phyloP scores from a whole-genome alignment of 2,888 invertebrate genomes.

The Cheiracanthium punctorium region DNA sequence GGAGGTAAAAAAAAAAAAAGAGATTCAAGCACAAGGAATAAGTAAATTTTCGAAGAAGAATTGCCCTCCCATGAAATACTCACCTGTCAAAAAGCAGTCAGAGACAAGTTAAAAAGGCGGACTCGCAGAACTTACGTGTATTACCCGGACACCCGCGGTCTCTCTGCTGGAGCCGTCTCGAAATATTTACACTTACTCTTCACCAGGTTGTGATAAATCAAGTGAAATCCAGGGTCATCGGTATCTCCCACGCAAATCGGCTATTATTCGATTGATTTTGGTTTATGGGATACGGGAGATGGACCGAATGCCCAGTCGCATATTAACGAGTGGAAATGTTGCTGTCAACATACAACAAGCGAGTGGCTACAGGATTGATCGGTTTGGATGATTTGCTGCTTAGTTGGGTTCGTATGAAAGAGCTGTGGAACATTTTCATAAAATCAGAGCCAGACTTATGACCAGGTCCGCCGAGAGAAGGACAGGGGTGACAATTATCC shows the following conservation, averaged over 20 bases:
- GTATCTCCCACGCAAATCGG: conserved; percentile 45
- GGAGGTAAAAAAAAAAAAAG: too few species aligned
- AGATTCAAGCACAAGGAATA: background rate
- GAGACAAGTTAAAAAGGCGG: conserved; percentile 30
- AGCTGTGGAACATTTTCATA: too few species aligned
- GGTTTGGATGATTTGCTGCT: too few species aligned
- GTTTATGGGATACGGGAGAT: conserved; percentile 5
- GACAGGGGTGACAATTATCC: too few species aligned
- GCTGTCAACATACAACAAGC: too few species aligned
- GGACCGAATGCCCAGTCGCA: background rate
- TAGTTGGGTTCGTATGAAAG: too few species aligned
- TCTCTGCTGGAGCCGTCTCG: conserved; percentile 49
- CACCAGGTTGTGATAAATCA: conserved; percentile 69
- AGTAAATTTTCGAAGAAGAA: background rate
- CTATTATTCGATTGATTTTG: conserved; percentile 47
- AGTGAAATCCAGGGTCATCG: conserved; percentile 45
- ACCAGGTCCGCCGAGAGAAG: too few species aligned
- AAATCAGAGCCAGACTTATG: too few species aligned
- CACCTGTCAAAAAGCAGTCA: conserved; percentile 41
- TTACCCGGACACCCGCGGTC: conserved; percentile 30
- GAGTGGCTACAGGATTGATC: too few species aligned
- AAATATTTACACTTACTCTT: conserved; percentile 69
- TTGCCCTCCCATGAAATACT: conserved; percentile 45
- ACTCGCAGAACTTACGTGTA: conserved; percentile 33
- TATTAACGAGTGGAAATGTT: background rate